Conservation (phyloP, 2,888 invertebrate genomes). For the Lordiphosa fenestrarum region DNA sequence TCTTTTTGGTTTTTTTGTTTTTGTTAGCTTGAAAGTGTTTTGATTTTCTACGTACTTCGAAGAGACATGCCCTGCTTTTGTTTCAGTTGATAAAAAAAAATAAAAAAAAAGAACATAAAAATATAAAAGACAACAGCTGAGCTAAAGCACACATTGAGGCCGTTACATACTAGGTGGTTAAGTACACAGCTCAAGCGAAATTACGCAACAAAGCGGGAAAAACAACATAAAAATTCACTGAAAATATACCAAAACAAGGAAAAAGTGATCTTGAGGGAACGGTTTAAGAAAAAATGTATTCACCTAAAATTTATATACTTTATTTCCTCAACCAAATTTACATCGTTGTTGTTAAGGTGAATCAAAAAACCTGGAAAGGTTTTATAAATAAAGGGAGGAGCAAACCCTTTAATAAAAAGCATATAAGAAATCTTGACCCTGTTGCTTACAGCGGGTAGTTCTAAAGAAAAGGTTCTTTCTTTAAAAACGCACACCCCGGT, state of each 20-base stretch:
- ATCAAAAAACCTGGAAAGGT: no score
- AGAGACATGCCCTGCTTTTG: conserved; percentile 14
- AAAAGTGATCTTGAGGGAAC: no score
- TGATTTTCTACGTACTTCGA: conserved; percentile 17
- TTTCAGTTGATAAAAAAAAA: conserved; percentile 10
- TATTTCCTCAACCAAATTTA: no score
- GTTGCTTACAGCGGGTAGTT: no score
- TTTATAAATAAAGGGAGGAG: no score
- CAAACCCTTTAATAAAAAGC: no score
- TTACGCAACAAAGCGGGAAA: conserved; percentile 24
- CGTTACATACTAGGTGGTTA: conserved; percentile 18
- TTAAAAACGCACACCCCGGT: no score
- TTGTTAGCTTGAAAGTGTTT: conserved; percentile 9
- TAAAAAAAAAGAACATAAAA: conserved; percentile 23
- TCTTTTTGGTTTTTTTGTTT: conserved; percentile 7
- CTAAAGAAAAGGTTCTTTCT: no score
- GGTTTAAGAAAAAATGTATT: conserved; percentile 6
- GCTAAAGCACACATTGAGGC: conserved; percentile 57
- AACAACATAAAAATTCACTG: conserved; percentile 22
- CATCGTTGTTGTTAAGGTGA: no score
- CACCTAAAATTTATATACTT: no score
- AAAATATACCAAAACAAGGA: no score
- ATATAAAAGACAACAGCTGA: conserved; percentile 52
- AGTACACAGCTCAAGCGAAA: conserved; percentile 19
- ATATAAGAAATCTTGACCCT: no score